A percentile compares a stretch with the other conserved stretches of the same genome.
Evolutionary conservation across 2,113 vertebrate species (phyloP).

Genomic region (Sphaerodactylus townsendi): DNA sequence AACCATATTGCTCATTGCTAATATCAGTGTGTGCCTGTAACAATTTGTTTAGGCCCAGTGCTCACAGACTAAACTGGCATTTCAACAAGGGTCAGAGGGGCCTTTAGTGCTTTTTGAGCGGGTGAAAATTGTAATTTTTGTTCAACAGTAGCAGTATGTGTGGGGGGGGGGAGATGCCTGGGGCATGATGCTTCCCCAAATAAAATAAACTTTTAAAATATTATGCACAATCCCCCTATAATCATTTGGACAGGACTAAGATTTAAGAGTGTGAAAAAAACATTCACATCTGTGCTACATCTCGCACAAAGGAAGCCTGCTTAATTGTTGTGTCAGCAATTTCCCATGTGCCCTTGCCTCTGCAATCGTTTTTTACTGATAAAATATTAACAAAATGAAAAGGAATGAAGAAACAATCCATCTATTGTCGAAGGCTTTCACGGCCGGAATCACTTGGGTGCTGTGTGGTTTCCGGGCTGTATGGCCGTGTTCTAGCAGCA

Average conservation of each 20-base stretch:
- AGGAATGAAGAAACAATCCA: constrained; percentile 43
- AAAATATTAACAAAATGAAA: constrained; percentile 49
- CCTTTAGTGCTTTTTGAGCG: not conserved
- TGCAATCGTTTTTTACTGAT: constrained; percentile 45
- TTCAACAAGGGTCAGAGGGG: not conserved
- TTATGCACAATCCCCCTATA: not conserved
- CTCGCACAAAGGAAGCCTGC: constrained; percentile 44
- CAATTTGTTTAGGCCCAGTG: not conserved
- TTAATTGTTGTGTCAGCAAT: constrained; percentile 56
- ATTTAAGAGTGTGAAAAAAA: constrained; percentile 60
- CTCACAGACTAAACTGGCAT: not conserved
- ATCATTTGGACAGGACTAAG: constrained; percentile 9
- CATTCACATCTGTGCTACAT: constrained; percentile 42
- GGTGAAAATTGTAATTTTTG: too few relatives aligned
- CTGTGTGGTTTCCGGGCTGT: too few relatives aligned
- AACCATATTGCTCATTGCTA: not conserved
- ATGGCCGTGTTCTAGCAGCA: too few relatives aligned
- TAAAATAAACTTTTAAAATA: not conserved
- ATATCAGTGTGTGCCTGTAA: not conserved
- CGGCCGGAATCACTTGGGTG: too few relatives aligned
- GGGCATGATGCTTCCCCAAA: not conserved
- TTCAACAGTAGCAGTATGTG: not conserved
- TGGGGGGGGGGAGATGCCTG: not conserved
- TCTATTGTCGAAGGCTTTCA: too few relatives aligned
- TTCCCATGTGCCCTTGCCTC: constrained; percentile 42